These are phyloP conservation scores for Chinchilla lanigera DNA, from an alignment of 2,113 vertebrate species.

Conservation along the genomic window DNA sequence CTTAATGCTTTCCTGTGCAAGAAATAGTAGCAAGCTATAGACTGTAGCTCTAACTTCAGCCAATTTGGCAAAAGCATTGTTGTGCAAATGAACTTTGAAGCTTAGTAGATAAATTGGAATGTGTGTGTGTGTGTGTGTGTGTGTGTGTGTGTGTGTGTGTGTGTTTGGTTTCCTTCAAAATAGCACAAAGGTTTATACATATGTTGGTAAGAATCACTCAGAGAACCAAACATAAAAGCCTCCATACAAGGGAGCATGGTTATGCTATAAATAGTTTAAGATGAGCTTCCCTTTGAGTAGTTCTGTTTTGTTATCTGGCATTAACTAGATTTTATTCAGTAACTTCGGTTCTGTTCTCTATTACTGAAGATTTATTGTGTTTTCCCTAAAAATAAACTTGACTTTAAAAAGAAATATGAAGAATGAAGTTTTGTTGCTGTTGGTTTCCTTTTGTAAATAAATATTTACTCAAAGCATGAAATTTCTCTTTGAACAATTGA, in stretches of 20 bases:
- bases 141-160: background rate
- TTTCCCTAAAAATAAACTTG: constrained; percentile 77
- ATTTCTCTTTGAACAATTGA: constrained; percentile 67
- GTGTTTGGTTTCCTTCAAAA: background rate
- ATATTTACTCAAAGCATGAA: constrained; percentile 65
- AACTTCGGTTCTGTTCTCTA: constrained; percentile 77
- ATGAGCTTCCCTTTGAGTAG: constrained; percentile 88
- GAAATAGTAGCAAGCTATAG: background rate
- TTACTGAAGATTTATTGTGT: constrained; percentile 78
- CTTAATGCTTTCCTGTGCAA: background rate
- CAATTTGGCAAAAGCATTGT: background rate
- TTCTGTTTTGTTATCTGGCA: constrained; percentile 83
- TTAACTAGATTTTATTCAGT: constrained; percentile 70
- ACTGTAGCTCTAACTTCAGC: background rate
- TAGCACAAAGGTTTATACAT: constrained; percentile 44
- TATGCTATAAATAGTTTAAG: constrained; percentile 91
- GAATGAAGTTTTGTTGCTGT: constrained; percentile 54
- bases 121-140: background rate
- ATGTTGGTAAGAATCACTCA: background rate
- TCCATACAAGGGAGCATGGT: constrained; percentile 86
- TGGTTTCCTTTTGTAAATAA: constrained; percentile 75
- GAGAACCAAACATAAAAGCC: constrained; percentile 75
- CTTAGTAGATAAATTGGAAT: background rate
- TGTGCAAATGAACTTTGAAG: constrained; percentile 44
- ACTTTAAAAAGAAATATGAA: constrained; percentile 66